Evolutionary conservation across 1,140 invertebrate species (phyloP), one percentile per base, ranked within the genome.

Genomic region (Ridgeia piscesae): DNA sequence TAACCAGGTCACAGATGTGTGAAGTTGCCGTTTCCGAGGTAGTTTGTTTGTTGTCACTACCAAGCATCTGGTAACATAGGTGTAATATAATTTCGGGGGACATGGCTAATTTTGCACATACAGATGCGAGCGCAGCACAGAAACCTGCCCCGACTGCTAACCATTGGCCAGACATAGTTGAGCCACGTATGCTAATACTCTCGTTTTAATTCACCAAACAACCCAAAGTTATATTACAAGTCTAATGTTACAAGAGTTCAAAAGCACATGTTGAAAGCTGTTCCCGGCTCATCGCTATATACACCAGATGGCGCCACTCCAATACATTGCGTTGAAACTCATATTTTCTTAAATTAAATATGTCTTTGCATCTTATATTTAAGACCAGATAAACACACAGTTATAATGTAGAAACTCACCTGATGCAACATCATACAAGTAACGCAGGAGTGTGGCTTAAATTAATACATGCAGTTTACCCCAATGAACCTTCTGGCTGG

Each of bases 71-170:
- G 77, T 92, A 33, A 33, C 92, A 92, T 9, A 89, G 35, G 89
- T 90, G 11, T 1, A 42, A 6, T 35, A 88, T 89, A 89, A 35
- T 34, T 35, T 92, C 89, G 2, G 77, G 35, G 21, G 88, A 34
- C 88, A 92, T 92, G 31, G 92, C 89, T n/a, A 92, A 58, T 89
- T 92, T 92, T 33, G 77, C 92, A 89, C 35, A 88, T 42, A 89
- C 33, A 8, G 92, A 89, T 89, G 92, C 92, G 34, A 92, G 77
- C 31, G 92, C 92, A 8, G 77, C 92, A 92, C 11, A 92, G 1
- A 89, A 89, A 34, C 92, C 92, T 35, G 92, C 92, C 9, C 35
- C 31, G 27, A 90, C n/a, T 21, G 92, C 92, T 33, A 92, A 35
- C 35, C 34, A 35, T 35, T 92, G 92, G 0, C 92, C 92, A 4